phyloP scores from a whole-genome alignment of 2,113 vertebrate genomes.

The Pavo muticus region DNA sequence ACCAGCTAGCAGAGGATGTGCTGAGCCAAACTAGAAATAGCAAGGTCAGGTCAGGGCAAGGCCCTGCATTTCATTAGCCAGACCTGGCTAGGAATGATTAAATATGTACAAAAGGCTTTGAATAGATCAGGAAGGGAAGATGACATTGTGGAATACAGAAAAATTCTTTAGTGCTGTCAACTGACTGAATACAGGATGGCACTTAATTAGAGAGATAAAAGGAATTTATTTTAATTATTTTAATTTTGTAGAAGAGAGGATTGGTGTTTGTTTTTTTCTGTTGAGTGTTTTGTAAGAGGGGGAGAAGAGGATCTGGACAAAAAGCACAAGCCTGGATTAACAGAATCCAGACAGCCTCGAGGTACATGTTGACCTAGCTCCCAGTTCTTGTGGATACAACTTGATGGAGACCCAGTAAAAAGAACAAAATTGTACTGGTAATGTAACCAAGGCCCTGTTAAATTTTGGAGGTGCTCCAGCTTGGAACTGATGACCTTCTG shows the following conservation, averaged over 20 bases:
- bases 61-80: slow-evolving; percentile 81
- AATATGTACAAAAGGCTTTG: slow-evolving; percentile 76
- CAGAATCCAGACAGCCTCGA: not conserved
- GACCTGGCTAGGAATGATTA: slow-evolving; percentile 75
- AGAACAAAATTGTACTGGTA: not conserved
- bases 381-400: not conserved
- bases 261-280: not conserved
- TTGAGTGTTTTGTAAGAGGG: not conserved
- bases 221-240: slow-evolving; percentile 77
- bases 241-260: slow-evolving; percentile 49
- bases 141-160: slow-evolving; percentile 73
- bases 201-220: slow-evolving; percentile 75
- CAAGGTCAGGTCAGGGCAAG: slow-evolving; percentile 78
- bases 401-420: slow-evolving; percentile 8
- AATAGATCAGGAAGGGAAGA: slow-evolving; percentile 73
- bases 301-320: not conserved
- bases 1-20: slow-evolving; percentile 75
- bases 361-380: not conserved
- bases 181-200: slow-evolving; percentile 50
- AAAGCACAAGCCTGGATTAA: not conserved
- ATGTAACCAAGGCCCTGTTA: not conserved
- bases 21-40: slow-evolving; percentile 82
- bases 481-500: not conserved
- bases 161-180: slow-evolving; percentile 76
- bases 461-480: not conserved